These are phyloP conservation scores for Ctenomys sociabilis DNA, from an alignment of 2,113 vertebrate genomes.

Conservation along the genomic window DNA sequence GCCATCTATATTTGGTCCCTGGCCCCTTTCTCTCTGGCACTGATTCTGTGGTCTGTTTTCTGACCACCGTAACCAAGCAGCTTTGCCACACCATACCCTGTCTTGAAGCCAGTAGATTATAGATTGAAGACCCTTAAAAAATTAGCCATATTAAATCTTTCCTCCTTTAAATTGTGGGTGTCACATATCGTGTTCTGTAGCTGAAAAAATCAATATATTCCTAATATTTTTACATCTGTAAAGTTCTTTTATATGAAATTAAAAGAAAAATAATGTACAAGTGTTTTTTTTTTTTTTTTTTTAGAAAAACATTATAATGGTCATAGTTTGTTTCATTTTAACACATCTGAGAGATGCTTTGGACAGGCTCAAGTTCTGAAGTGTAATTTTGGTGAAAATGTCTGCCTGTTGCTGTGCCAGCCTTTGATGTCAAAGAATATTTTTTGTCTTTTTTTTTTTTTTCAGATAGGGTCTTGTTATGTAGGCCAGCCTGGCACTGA, in stretches of 20 bases:
- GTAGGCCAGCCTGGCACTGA: not conserved
- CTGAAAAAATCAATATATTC: not conserved
- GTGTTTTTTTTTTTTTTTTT: slow-evolving; percentile 10
- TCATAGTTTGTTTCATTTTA: not conserved
- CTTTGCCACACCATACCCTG: not conserved
- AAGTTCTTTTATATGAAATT: slow-evolving; percentile 7
- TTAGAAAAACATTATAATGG: not conserved
- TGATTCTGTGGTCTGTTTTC: not conserved
- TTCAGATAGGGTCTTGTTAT: not conserved
- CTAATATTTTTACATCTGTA: slow-evolving; percentile 3
- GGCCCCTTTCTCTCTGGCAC: not conserved
- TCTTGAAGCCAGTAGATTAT: not conserved
- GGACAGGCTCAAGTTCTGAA: not conserved
- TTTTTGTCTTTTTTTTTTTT: not conserved
- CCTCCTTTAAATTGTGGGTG: not conserved
- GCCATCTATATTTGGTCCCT: not conserved
- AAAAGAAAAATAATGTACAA: not conserved
- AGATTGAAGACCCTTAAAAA: not conserved
- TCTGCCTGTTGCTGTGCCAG: not conserved
- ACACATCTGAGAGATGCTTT: too few relatives aligned
- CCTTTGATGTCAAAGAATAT: not conserved
- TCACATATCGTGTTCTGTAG: not conserved
- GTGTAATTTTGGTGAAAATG: not conserved
- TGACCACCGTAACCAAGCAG: not conserved
- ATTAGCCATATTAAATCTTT: not conserved